Evolutionary conservation across 2,797 vertebrate genomes (phyloP), one percentile per base, ranked within the genome.

Genomic region (Aldrovandia affinis): DNA sequence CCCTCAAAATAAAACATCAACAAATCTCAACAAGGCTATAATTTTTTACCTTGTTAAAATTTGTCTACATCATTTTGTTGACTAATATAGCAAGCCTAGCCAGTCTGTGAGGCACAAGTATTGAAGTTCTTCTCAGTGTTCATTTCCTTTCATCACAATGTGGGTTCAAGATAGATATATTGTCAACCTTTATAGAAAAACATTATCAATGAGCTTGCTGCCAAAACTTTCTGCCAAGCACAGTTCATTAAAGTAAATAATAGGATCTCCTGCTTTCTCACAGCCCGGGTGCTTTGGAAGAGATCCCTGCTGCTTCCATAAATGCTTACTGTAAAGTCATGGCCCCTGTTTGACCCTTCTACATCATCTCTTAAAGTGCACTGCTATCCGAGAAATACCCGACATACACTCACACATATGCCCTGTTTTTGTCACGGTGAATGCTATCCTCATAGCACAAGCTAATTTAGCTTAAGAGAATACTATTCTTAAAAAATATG

Each of bases 331-430:
- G 88, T 87, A 86, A 83, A 42, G 83, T 87, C 83, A 87, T 92
- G 91, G 80, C 93, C 92, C 83, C 84, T 77, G 85, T 87, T 80
- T 93, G 92, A 93, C 92, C 91, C 90, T 89, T 83, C 78, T 92
- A 90, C 86, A 92, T 93, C 90, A 90, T 50, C 70, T 81, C 68
- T 87, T 87, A 83, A 86, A 83, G 87, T 81, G 55, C 83, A 44
- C 77, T n/a, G 77, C 75, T 44, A 47, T 25, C 25, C 61, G 4
- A 73, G 18, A 12, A 22, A 42, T 42, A 22, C 15, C 30, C 33
- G 39, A 15, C 68, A 15, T 22, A 33, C 33, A 39, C 39, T 42
- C 4, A 14, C 68, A 22, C 36, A 3, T 22, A 73, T 33, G 36
- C 33, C 33, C 22, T 20, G 14, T 30, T 33, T 70, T 15, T 36